phyloP scores from a whole-genome alignment of 2,888 invertebrate species.

The Luffia ferchaultella region DNA sequence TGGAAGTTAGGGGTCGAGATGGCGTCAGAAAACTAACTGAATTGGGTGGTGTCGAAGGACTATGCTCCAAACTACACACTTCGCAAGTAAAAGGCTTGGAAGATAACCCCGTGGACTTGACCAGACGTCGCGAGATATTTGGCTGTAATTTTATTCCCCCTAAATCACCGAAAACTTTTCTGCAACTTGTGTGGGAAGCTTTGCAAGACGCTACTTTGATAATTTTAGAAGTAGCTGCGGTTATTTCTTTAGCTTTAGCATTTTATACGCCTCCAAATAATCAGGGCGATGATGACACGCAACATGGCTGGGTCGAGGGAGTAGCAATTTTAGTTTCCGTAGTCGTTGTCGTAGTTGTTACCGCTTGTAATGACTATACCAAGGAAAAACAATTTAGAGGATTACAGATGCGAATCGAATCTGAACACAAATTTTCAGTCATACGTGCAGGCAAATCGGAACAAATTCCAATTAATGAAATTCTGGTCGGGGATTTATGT shows the following conservation, averaged over 20 bases:
- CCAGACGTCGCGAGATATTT: slow-evolving; percentile 53
- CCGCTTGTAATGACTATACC: slow-evolving; percentile 73
- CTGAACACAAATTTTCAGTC: slow-evolving; percentile 69
- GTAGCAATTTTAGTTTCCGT: slow-evolving; percentile 71
- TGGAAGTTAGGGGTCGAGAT: slow-evolving; percentile 68
- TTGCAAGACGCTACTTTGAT: slow-evolving; percentile 71
- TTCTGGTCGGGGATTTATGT: slow-evolving; percentile 67
- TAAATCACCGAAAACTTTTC: slow-evolving; percentile 68
- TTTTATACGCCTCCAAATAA: slow-evolving; percentile 20
- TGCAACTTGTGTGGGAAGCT: slow-evolving; percentile 70
- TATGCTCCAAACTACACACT: slow-evolving; percentile 65
- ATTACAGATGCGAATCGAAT: slow-evolving; percentile 68
- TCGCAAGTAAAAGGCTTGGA: slow-evolving; percentile 63
- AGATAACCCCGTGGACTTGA: slow-evolving; percentile 50
- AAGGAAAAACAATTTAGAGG: slow-evolving; percentile 73
- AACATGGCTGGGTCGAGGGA: slow-evolving; percentile 73
- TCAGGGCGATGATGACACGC: slow-evolving; percentile 38
- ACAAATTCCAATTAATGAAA: slow-evolving; percentile 14
- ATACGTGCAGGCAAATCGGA: slow-evolving; percentile 67
- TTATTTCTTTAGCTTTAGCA: slow-evolving; percentile 67
- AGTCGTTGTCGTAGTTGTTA: slow-evolving; percentile 69
- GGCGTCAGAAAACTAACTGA: slow-evolving; percentile 53
- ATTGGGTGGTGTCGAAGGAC: slow-evolving; percentile 55
- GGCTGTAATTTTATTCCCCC: slow-evolving; percentile 71
- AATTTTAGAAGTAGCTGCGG: slow-evolving; percentile 67